A percentile compares a stretch with the other conserved stretches of the same genome.
phyloP scores from a whole-genome alignment of 2,113 vertebrate genomes.

The Enhydra lutris region DNA sequence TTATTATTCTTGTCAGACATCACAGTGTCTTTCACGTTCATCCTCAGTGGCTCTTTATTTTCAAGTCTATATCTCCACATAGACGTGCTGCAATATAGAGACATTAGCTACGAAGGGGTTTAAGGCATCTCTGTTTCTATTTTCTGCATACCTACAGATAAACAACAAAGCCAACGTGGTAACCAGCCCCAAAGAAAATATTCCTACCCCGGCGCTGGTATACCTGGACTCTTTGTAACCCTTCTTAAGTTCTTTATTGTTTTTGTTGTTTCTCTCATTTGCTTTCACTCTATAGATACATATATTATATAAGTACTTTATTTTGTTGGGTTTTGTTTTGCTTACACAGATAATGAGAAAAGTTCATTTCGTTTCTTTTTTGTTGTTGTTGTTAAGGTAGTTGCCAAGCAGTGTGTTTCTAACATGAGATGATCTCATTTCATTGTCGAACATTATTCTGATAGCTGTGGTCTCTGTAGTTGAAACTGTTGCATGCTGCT shows the following conservation, averaged over 20 bases:
- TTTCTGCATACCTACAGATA: conserved; percentile 94
- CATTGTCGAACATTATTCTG: conserved; percentile 67
- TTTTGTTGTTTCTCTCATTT: conserved; percentile 75
- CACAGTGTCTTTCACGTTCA: conserved; percentile 42
- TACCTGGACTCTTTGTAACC: conserved; percentile 86
- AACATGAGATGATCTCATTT: conserved; percentile 73
- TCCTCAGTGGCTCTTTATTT: conserved; percentile 76
- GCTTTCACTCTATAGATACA: conserved; percentile 59
- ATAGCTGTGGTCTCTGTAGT: conserved; percentile 65
- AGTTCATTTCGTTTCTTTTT: conserved; percentile 41
- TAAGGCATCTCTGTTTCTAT: conserved; percentile 89
- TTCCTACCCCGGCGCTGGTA: conserved; percentile 97
- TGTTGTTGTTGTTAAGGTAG: conserved; percentile 65
- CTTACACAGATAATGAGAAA: conserved; percentile 70
- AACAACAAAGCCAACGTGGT: conserved; percentile 99
- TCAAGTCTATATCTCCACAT: conserved; percentile 75
- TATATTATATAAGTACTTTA: background rate
- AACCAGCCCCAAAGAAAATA: conserved; percentile 97
- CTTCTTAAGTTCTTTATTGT: conserved; percentile 81
- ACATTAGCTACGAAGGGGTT: conserved; percentile 71
- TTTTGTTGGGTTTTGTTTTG: conserved; percentile 61
- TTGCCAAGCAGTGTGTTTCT: conserved; percentile 77
- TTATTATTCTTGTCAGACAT: background rate
- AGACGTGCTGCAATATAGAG: conserved; percentile 68
- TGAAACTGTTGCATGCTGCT: conserved; percentile 82